Base-by-base conservation (phyloP, 1,140 invertebrate species). In the Pogonomyrmex californicus region DNA sequence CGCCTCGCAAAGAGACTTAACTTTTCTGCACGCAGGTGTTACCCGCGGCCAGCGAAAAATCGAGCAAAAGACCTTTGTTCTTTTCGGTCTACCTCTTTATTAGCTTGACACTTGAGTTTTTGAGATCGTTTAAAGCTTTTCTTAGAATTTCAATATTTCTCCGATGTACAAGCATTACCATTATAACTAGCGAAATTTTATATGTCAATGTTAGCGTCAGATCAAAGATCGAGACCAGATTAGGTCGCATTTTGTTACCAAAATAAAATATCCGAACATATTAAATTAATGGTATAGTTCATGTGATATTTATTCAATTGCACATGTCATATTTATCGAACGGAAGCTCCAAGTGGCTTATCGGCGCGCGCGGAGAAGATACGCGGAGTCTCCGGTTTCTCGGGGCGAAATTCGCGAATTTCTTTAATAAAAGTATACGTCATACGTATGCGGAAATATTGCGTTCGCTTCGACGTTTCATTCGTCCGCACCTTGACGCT, bases 11-110 rank as follows among this genome's bases (percentile, higher is more conserved):
- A 66, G 85, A 38, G 71, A 89, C 81, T 81, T 62, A 88, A 91
- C 78, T 91, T 91, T 87, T 86, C 68, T 58, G 65, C 62, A 82
- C 75, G 65, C 89, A 90, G 88, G 76, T 90, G 89, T 90, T 82
- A 76, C 85, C 78, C 14, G 47, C 76, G 62, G 36, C 79, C 71
- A 4, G 38, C n/a, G 65, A 85, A 90, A 87, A 89, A 83, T 77
- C 58, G 77, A 83, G 65, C 71, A 68, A 82, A 90, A 78, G 90
- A 58, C 78, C 60, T 75, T 83, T 75, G 79, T 75, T 75, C 68
- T 73, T 23, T 23, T 62, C 54, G n/a, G 54, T 83, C 79, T 60
- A 75, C 54, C 79, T 83, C 79, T 83, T 83, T 83, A 83, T 83
- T 75, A 54, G 79, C 65, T n/a, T n/a, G 78, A 14, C 65, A 10